Percentiles rank a stretch among this genome's conserved stretches.
Conservation (phyloP, 1,140 invertebrate genomes). For the Prorops nasuta region DNA sequence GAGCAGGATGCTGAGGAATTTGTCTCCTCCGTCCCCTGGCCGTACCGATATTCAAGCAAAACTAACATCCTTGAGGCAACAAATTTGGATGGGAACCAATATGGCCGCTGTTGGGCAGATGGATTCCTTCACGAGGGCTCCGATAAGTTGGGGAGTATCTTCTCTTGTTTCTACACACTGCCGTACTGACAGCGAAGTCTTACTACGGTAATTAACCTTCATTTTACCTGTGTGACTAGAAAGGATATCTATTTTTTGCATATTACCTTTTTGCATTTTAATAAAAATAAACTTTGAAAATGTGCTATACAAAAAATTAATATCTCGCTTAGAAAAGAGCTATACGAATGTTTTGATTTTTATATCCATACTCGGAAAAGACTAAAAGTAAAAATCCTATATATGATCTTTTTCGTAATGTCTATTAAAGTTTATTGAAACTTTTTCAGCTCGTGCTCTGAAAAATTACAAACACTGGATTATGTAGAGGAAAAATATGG, state of each 20-base stretch:
- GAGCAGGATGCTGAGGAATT: slow-evolving; percentile 32
- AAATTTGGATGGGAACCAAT: slow-evolving; percentile 59
- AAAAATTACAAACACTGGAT: slow-evolving; percentile 59
- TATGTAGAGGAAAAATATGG: slow-evolving; percentile 48
- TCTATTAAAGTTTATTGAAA: no score
- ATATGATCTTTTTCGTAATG: no score
- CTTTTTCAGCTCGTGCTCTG: slow-evolving; percentile 58
- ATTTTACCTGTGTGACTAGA: no score
- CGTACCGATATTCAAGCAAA: slow-evolving; percentile 60
- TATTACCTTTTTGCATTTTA: no score
- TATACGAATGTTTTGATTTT: no score
- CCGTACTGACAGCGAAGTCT: slow-evolving; percentile 57
- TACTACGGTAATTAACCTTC: slow-evolving; percentile 49
- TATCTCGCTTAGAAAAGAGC: no score
- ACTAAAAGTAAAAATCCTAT: no score
- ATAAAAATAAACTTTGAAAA: no score
- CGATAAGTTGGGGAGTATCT: slow-evolving; percentile 63
- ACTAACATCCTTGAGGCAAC: slow-evolving; percentile 57
- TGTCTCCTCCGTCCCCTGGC: slow-evolving; percentile 44
- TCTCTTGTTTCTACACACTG: slow-evolving; percentile 55
- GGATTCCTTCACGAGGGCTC: slow-evolving; percentile 32
- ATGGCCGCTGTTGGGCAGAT: slow-evolving; percentile 12
- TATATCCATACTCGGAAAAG: no score
- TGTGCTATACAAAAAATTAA: no score
- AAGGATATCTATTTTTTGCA: no score